Percentiles rank a stretch among this genome's conserved stretches.
phyloP scores from a whole-genome alignment of 2,797 vertebrate species.

The Galagoides demidoff region DNA sequence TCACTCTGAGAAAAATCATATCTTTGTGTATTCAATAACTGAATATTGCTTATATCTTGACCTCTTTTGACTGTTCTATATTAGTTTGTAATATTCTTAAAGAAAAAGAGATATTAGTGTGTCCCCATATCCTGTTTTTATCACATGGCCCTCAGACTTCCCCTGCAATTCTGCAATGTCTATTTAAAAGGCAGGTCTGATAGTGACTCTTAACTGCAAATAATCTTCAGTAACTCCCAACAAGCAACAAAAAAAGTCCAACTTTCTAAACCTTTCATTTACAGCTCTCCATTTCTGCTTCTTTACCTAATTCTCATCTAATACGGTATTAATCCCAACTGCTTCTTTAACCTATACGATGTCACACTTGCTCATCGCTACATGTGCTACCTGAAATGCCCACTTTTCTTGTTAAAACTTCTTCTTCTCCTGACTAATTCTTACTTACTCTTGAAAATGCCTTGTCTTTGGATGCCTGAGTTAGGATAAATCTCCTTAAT shows the following conservation, averaged over 20 bases:
- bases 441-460: background rate
- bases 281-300: background rate
- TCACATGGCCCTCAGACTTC: background rate
- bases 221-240: background rate
- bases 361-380: background rate
- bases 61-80: background rate
- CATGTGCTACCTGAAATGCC: background rate
- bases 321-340: background rate
- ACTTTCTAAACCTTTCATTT: background rate
- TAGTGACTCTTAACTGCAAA: background rate
- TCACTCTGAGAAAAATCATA: background rate
- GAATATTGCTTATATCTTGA: background rate
- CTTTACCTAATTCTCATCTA: background rate
- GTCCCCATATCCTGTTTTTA: background rate
- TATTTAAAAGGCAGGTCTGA: background rate
- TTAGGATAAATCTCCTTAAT: background rate
- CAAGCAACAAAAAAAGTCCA: background rate
- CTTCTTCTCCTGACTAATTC: background rate
- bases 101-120: background rate
- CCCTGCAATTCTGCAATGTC: background rate
- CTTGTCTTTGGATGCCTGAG: background rate
- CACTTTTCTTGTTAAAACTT: background rate
- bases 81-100: background rate
- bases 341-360: fast-evolving
- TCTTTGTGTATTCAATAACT: background rate